Evolutionary conservation across 2,888 invertebrate species (phyloP).

Genomic region (Bhutanitis thaidina): DNA sequence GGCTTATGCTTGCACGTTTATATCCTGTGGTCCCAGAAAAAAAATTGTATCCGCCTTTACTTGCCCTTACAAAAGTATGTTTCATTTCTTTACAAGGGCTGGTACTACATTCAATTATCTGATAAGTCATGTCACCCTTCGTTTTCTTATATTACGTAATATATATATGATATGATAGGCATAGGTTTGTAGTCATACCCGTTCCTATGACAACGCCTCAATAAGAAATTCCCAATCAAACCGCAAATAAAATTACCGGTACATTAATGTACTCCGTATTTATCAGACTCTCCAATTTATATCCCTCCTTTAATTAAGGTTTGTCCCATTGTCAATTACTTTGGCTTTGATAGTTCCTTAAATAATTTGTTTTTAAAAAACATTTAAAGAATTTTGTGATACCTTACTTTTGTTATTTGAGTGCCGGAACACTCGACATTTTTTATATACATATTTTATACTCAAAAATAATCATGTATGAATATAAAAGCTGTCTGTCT

Average conservation of each 20-base stretch:
- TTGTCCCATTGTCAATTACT: neutral
- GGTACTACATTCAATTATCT: conserved; percentile 58
- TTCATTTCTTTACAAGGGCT: neutral
- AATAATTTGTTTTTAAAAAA: too few relatives aligned
- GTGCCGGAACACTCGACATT: too few relatives aligned
- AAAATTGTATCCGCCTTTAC: too few relatives aligned
- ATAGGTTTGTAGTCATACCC: conserved; percentile 35
- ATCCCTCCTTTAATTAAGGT: neutral
- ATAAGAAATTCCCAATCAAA: conserved; percentile 30
- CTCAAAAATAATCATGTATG: too few relatives aligned
- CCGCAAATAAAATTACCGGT: conserved; percentile 48
- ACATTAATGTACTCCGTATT: conserved; percentile 20
- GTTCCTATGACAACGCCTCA: conserved; percentile 42
- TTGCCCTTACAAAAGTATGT: neutral
- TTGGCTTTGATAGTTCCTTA: too few relatives aligned
- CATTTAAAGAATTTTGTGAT: too few relatives aligned
- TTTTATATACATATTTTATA: too few relatives aligned
- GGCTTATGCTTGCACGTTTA: too few relatives aligned
- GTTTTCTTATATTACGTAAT: conserved; percentile 21
- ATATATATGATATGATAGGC: conserved; percentile 6
- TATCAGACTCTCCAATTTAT: conserved; percentile 1
- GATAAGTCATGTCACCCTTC: conserved; percentile 54
- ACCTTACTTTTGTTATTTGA: too few relatives aligned
- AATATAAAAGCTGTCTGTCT: too few relatives aligned
- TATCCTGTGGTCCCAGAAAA: too few relatives aligned